A percentile compares a stretch with the other conserved stretches of the same genome.
Conservation (phyloP, 2,888 invertebrate genomes). For the Ormia ochracea region DNA sequence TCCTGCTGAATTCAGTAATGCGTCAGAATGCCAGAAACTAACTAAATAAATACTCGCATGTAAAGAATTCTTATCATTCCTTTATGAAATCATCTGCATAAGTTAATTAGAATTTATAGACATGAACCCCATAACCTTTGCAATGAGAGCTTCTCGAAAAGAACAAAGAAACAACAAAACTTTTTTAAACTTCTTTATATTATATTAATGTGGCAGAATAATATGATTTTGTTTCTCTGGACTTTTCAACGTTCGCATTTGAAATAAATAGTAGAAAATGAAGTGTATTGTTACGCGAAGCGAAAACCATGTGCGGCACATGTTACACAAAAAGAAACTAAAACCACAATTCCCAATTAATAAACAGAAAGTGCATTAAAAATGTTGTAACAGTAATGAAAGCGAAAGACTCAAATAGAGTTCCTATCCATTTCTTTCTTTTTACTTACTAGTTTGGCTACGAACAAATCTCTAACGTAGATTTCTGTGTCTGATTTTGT, state of each 20-base stretch:
- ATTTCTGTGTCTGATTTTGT: too few species aligned
- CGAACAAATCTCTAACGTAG: too few species aligned
- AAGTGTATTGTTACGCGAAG: too few species aligned
- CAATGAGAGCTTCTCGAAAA: not conserved
- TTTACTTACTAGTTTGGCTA: too few species aligned
- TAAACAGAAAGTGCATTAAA: too few species aligned
- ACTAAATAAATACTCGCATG: not conserved
- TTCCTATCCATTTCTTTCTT: too few species aligned
- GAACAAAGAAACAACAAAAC: not conserved
- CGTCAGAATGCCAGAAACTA: not conserved
- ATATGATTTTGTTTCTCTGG: not conserved
- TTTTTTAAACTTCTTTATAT: not conserved
- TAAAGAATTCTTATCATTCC: slow-evolving; percentile 25
- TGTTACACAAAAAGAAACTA: slow-evolving; percentile 25
- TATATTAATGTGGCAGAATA: slow-evolving; percentile 22
- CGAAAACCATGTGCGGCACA: too few species aligned
- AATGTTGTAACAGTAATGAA: too few species aligned
- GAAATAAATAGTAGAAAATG: slow-evolving; percentile 2
- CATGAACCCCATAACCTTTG: slow-evolving; percentile 52
- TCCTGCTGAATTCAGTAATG: slow-evolving; percentile 5
- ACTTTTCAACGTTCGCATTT: not conserved
- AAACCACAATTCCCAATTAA: too few species aligned
- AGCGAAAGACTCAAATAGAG: too few species aligned
- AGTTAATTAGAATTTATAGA: slow-evolving; percentile 50
- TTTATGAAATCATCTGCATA: slow-evolving; percentile 14